A percentile compares a stretch with the other conserved stretches of the same genome.
These are phyloP conservation scores for Synodontis membranacea DNA, from an alignment of 2,113 vertebrate species.

Conservation along the genomic window DNA sequence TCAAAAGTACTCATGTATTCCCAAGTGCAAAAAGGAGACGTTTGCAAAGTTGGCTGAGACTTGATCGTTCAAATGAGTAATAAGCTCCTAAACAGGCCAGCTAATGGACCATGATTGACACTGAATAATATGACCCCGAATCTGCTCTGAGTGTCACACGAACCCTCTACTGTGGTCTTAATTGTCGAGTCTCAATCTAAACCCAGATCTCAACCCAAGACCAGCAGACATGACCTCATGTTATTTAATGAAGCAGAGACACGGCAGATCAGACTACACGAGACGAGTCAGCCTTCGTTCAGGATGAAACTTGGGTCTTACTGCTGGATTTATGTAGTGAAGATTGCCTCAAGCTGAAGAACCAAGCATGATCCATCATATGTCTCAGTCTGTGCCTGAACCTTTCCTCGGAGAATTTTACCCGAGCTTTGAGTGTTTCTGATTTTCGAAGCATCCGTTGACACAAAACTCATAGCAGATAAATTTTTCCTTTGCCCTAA, in stretches of 20 bases:
- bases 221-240: conserved; percentile 50
- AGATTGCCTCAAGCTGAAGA: conserved; percentile 9
- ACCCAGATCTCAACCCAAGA: conserved; percentile 30
- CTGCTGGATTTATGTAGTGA: conserved; percentile 33
- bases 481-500: background rate
- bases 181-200: conserved; percentile 7
- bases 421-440: background rate
- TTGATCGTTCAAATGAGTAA: background rate
- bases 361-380: conserved; percentile 30
- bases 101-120: background rate
- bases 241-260: conserved; percentile 30
- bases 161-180: background rate
- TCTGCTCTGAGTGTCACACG: background rate
- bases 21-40: background rate
- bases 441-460: background rate
- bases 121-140: background rate
- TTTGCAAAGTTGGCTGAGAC: background rate
- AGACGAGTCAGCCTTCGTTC: conserved; percentile 27
- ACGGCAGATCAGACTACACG: conserved; percentile 20
- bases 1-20: background rate
- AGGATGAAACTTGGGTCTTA: conserved; percentile 21
- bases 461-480: background rate
- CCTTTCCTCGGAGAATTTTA: conserved; percentile 1
- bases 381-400: background rate
- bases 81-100: background rate